These are phyloP conservation scores for Pseudoatta argentina DNA, from an alignment of 1,140 invertebrate species.

Conservation along the genomic window DNA sequence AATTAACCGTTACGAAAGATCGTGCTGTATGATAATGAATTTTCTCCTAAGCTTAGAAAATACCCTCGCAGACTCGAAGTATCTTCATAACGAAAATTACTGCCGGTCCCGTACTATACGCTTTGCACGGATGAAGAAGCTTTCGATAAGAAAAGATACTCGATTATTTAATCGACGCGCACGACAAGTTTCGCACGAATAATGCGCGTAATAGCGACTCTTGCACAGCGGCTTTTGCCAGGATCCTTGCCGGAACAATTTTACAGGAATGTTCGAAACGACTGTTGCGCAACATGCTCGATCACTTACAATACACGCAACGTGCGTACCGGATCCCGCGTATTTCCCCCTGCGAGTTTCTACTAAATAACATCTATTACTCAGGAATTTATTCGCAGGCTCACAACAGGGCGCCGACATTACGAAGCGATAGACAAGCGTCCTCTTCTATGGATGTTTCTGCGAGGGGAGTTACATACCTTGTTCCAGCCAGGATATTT, in stretches of 20 bases:
- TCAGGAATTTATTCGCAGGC: constrained; percentile 56
- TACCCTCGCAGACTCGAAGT: not conserved
- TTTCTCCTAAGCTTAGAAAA: constrained; percentile 38
- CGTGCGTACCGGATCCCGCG: constrained; percentile 20
- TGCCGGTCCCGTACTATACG: constrained; percentile 18
- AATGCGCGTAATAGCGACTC: constrained; percentile 38
- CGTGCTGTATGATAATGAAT: constrained; percentile 45
- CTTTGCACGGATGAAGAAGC: constrained; percentile 46
- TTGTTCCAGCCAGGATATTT: constrained; percentile 48
- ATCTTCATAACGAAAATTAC: constrained; percentile 52
- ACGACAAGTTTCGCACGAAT: constrained; percentile 44
- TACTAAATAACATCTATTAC: constrained; percentile 55
- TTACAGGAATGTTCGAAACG: constrained; percentile 20
- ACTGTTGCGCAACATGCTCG: constrained; percentile 41
- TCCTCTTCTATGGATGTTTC: constrained; percentile 26
- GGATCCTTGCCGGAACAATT: constrained; percentile 18
- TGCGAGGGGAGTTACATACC: constrained; percentile 33
- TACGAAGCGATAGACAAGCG: constrained; percentile 53
- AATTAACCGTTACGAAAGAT: constrained; percentile 60
- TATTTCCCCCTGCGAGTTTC: constrained; percentile 17
- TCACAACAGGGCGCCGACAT: constrained; percentile 48
- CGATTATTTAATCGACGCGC: constrained; percentile 56
- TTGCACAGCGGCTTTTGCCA: not conserved
- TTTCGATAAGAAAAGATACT: constrained; percentile 53
- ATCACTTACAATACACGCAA: constrained; percentile 51